A percentile compares a stretch with the other conserved stretches of the same genome.
phyloP scores from a whole-genome alignment of 1,140 invertebrate genomes.

The Eumaeus atala region DNA sequence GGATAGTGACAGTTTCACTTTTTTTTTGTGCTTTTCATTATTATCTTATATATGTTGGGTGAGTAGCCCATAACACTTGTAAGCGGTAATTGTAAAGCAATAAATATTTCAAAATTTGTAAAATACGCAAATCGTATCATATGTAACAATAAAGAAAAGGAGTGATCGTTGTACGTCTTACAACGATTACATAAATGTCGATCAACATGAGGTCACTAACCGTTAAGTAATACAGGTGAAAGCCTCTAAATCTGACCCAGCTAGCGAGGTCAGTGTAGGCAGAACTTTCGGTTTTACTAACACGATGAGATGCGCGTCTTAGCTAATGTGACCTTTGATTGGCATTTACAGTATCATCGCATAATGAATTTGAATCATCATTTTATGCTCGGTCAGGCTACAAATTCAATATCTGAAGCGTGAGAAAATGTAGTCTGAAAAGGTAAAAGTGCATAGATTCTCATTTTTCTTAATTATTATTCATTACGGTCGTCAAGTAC shows the following conservation, averaged over 20 bases:
- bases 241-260: constrained; percentile 48
- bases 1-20: too few species aligned
- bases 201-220: constrained; percentile 47
- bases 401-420: too few species aligned
- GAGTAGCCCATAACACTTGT: not conserved
- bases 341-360: constrained; percentile 23
- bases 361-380: not conserved
- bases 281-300: constrained; percentile 57
- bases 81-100: too few species aligned
- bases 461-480: too few species aligned
- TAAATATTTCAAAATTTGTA: too few species aligned
- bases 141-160: constrained; percentile 3
- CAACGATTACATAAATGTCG: constrained; percentile 34
- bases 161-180: constrained; percentile 7
- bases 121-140: not conserved
- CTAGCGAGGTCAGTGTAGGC: constrained; percentile 31
- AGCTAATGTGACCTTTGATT: constrained; percentile 44
- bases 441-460: too few species aligned
- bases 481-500: too few species aligned
- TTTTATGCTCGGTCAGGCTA: too few species aligned
- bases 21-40: too few species aligned
- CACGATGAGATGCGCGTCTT: constrained; percentile 32
- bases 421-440: too few species aligned
- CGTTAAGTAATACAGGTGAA: constrained; percentile 58
- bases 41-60: too few species aligned